These are phyloP conservation scores for Phalacrocorax aristotelis DNA, from an alignment of 2,113 vertebrate species.

Conservation along the genomic window DNA sequence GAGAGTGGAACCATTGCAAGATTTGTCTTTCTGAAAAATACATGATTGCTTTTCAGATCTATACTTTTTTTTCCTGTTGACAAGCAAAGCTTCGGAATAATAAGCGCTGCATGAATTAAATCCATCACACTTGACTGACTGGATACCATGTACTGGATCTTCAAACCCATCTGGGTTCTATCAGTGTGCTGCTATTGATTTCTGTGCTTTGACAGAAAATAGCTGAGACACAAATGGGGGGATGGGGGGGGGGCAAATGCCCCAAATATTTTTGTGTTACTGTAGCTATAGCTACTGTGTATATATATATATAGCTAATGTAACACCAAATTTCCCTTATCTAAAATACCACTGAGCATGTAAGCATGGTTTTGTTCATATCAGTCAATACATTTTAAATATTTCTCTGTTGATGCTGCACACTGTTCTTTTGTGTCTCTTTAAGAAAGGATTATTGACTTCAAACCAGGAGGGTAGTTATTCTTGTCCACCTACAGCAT, in stretches of 20 bases:
- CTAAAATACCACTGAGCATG: background rate
- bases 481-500: background rate
- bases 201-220: background rate
- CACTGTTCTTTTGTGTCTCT: background rate
- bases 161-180: conserved; percentile 22
- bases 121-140: conserved; percentile 51
- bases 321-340: background rate
- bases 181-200: conserved; percentile 34
- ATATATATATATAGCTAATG: background rate
- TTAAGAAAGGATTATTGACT: background rate
- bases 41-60: conserved; percentile 53
- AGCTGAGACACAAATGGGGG: background rate
- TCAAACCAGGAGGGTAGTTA: background rate
- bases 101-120: conserved; percentile 54
- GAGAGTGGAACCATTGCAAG: background rate
- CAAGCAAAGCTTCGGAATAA: conserved; percentile 43
- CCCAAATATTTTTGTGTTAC: background rate
- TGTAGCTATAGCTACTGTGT: background rate
- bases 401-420: background rate
- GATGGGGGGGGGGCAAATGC: background rate
- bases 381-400: background rate
- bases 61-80: conserved; percentile 26
- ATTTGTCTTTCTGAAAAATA: conserved; percentile 32
- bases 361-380: background rate
- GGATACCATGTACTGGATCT: background rate